phyloP scores from a whole-genome alignment of 2,797 vertebrate genomes.

The Hirundo rustica region DNA sequence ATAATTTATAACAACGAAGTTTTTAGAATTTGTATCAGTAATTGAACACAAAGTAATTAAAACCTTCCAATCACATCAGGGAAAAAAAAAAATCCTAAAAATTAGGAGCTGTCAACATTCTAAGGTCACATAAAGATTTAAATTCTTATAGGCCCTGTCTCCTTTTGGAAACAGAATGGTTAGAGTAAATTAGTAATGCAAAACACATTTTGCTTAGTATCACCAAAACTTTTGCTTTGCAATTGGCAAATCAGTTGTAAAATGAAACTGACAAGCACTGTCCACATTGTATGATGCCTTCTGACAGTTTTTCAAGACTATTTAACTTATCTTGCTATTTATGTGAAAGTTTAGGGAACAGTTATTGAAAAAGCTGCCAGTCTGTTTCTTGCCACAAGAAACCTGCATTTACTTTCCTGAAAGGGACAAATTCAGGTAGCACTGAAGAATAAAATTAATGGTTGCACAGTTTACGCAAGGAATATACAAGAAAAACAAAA shows the following conservation, averaged over 20 bases:
- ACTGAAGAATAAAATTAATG: background rate
- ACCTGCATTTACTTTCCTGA: background rate
- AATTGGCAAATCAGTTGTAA: background rate
- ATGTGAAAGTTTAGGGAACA: background rate
- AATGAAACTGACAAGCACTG: conserved; percentile 17
- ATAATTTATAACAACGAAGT: background rate
- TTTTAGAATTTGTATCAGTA: background rate
- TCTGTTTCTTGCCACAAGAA: background rate
- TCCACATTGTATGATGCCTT: background rate
- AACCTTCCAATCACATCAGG: background rate
- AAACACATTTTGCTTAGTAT: background rate
- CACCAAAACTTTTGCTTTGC: background rate
- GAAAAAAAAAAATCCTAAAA: background rate
- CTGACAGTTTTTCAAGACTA: conserved; percentile 39
- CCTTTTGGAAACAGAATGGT: background rate
- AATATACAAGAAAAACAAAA: background rate
- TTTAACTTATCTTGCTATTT: background rate
- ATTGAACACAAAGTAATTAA: background rate
- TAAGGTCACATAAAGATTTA: background rate
- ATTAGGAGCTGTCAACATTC: background rate
- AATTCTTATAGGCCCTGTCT: background rate
- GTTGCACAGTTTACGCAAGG: background rate
- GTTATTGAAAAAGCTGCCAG: conserved; percentile 1
- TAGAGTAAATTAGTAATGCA: background rate
- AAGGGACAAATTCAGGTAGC: background rate